Percentiles rank a stretch among this genome's conserved stretches.
phyloP scores from a whole-genome alignment of 2,888 invertebrate species.

The Arge pagana region DNA sequence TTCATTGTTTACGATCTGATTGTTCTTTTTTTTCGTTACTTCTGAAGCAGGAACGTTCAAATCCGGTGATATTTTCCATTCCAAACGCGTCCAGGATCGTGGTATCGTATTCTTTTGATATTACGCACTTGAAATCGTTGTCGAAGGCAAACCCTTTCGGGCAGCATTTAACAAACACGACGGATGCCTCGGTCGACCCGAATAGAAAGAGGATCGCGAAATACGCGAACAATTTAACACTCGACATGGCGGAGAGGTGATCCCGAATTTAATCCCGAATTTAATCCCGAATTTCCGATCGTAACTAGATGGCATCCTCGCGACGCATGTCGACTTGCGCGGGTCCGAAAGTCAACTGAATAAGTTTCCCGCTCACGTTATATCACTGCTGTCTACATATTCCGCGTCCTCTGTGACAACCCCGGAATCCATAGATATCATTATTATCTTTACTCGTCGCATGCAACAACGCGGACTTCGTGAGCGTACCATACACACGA shows the following conservation, averaged over 20 bases:
- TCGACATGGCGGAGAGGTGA: constrained; percentile 9
- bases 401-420: constrained; percentile 2
- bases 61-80: constrained; percentile 26
- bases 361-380: too few species aligned
- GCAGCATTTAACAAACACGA: constrained; percentile 30
- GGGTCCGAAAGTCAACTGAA: too few species aligned
- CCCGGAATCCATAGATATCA: constrained; percentile 2
- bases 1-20: too few species aligned
- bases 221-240: neutral
- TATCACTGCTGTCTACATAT: too few species aligned
- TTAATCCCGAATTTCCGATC: too few species aligned
- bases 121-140: constrained; percentile 31
- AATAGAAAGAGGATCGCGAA: neutral
- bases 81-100: constrained; percentile 17
- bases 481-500: neutral
- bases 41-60: constrained; percentile 27
- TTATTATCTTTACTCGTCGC: constrained; percentile 8
- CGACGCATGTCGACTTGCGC: too few species aligned
- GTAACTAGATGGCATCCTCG: too few species aligned
- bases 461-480: constrained; percentile 1
- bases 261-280: too few species aligned
- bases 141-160: constrained; percentile 27
- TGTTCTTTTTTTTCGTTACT: constrained; percentile 34
- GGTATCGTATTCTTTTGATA: constrained; percentile 5
- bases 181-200: neutral